phyloP scores from a whole-genome alignment of 2,888 invertebrate genomes.

The Trissoscelio sp. region DNA sequence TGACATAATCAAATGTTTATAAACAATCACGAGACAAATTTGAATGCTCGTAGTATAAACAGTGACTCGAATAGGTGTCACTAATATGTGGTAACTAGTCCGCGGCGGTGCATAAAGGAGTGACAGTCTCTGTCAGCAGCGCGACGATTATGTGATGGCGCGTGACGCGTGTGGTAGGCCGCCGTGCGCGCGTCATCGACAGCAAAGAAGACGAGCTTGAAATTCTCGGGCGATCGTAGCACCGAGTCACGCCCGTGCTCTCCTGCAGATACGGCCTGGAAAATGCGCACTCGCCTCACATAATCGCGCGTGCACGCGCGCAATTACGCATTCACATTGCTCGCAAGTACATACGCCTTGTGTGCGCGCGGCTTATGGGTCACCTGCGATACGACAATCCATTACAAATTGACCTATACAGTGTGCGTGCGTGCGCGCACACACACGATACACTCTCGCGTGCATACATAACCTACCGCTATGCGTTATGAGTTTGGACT shows the following conservation, averaged over 20 bases:
- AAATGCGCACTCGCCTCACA: conserved; percentile 42
- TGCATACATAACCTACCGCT: conserved; percentile 32
- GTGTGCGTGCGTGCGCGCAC: neutral
- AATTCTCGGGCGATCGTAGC: conserved; percentile 47
- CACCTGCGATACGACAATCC: conserved; percentile 29
- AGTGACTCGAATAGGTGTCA: conserved; percentile 13
- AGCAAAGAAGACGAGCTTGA: conserved; percentile 46
- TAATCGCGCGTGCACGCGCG: conserved; percentile 36
- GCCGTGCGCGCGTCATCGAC: conserved; percentile 61
- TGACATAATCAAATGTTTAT: conserved; percentile 7
- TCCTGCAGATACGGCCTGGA: conserved; percentile 7
- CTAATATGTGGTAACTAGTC: conserved; percentile 17
- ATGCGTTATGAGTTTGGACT: no score
- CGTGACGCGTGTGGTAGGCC: conserved; percentile 50
- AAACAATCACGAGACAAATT: conserved; percentile 14
- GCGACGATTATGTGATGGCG: conserved; percentile 40
- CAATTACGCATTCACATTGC: conserved; percentile 34
- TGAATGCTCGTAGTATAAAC: conserved; percentile 12
- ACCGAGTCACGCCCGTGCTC: conserved; percentile 36
- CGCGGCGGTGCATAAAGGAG: conserved; percentile 20
- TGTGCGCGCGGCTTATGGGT: conserved; percentile 36
- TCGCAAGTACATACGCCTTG: conserved; percentile 19
- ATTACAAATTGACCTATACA: conserved; percentile 33
- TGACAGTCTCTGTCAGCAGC: conserved; percentile 28
- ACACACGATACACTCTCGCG: no score